Percentiles rank a stretch among this genome's conserved stretches.
These are phyloP conservation scores for Saccopteryx bilineata DNA, from an alignment of 2,113 vertebrate genomes.

Conservation along the genomic window DNA sequence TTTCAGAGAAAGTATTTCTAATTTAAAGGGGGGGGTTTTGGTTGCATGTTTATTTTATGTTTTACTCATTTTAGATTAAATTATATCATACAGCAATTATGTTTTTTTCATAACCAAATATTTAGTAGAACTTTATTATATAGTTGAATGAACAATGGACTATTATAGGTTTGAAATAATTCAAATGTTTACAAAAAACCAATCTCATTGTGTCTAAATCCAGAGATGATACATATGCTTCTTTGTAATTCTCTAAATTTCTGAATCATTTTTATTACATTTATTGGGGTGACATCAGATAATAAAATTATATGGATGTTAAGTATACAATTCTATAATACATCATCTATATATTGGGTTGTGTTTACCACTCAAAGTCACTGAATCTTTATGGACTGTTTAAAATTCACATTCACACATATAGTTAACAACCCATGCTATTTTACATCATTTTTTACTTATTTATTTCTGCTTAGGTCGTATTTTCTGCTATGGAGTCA, in stretches of 20 bases:
- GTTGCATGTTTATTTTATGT: background rate
- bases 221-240: background rate
- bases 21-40: background rate
- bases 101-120: background rate
- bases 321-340: background rate
- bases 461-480: background rate
- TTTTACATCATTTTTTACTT: background rate
- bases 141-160: background rate
- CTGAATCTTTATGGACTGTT: background rate
- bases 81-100: background rate
- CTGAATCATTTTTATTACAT: background rate
- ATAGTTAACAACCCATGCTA: background rate
- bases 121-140: constrained; percentile 16
- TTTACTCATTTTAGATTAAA: background rate
- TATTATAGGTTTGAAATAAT: constrained; percentile 5
- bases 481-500: constrained; percentile 49
- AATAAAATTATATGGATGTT: background rate
- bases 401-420: background rate
- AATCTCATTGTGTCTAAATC: background rate
- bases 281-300: background rate
- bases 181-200: background rate
- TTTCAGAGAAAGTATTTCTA: background rate
- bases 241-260: background rate
- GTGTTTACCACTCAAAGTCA: background rate
- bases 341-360: background rate